These are phyloP conservation scores for Microtus montanus DNA, from an alignment of 2,113 vertebrate species.

Conservation along the genomic window DNA sequence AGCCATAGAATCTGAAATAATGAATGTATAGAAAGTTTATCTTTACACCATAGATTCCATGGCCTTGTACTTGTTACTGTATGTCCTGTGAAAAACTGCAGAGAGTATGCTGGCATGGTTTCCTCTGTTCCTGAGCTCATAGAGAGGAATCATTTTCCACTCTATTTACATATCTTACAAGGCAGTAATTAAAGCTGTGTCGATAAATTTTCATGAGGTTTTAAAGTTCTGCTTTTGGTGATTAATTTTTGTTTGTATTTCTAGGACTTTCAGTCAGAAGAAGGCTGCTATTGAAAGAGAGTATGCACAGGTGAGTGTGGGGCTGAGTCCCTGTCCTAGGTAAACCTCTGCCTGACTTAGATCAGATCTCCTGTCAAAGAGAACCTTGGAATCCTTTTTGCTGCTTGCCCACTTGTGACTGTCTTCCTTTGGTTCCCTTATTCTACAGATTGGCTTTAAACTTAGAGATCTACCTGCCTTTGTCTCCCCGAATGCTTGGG, in stretches of 20 bases:
- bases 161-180: not conserved
- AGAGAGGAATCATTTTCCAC: not conserved
- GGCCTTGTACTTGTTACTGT: not conserved
- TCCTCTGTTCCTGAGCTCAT: not conserved
- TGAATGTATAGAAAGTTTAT: not conserved
- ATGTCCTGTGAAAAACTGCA: not conserved
- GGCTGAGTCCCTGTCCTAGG: not conserved
- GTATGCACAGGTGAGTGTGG: conserved; percentile 94
- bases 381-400: not conserved
- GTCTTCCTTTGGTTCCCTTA: not conserved
- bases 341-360: not conserved
- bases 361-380: not conserved
- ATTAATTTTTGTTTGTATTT: conserved; percentile 76
- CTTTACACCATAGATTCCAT: not conserved
- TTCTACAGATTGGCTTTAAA: not conserved
- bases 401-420: not conserved
- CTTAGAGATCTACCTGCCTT: not conserved
- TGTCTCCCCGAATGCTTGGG: not conserved
- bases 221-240: conserved; percentile 48
- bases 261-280: conserved; percentile 98
- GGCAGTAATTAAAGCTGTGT: conserved; percentile 26
- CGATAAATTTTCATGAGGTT: conserved; percentile 38
- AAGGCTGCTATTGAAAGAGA: conserved; percentile 97
- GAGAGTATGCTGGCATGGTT: not conserved
- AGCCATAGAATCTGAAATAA: conserved; percentile 34